Percentiles rank a stretch among this genome's conserved stretches.
These are phyloP conservation scores for Nanorana parkeri DNA, from an alignment of 2,113 vertebrate species.

Conservation along the genomic window DNA sequence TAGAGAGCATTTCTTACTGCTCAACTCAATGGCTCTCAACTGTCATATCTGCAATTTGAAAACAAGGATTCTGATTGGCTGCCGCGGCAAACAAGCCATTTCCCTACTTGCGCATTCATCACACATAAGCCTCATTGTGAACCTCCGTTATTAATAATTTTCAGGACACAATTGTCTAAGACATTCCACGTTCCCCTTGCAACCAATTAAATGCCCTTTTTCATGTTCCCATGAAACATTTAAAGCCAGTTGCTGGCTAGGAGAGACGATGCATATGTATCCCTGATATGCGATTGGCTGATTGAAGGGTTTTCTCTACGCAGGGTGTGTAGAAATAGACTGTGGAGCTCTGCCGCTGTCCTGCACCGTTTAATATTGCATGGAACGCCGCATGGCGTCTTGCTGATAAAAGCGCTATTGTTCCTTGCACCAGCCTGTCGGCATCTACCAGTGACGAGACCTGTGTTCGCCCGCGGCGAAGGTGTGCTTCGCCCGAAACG, in stretches of 20 bases:
- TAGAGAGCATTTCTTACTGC: too few species aligned
- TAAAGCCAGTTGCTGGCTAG: slow-evolving; percentile 12
- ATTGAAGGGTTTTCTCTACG: slow-evolving; percentile 46
- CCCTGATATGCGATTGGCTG: slow-evolving; percentile 39
- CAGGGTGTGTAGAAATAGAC: slow-evolving; percentile 31
- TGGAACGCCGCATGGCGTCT: slow-evolving; percentile 76
- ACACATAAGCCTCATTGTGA: too few species aligned
- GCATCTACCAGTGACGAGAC: slow-evolving; percentile 77
- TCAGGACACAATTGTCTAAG: too few species aligned
- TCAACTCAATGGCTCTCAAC: too few species aligned
- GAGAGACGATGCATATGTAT: slow-evolving; percentile 47
- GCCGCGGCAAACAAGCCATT: too few species aligned
- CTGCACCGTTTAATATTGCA: slow-evolving; percentile 77
- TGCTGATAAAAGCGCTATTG: slow-evolving; percentile 68
- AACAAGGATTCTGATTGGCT: too few species aligned
- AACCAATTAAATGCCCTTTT: too few species aligned
- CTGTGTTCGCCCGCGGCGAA: slow-evolving; percentile 55
- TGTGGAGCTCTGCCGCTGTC: slow-evolving; percentile 58
- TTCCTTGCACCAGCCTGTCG: slow-evolving; percentile 77
- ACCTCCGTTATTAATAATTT: too few species aligned
- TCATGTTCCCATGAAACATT: neutral
- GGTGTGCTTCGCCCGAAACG: slow-evolving; percentile 4
- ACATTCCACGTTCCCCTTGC: too few species aligned
- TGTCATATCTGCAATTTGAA: too few species aligned
- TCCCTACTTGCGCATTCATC: too few species aligned